Percentiles rank a stretch among this genome's conserved stretches.
These are phyloP conservation scores for Poliocrania exsul DNA, from an alignment of 2,797 vertebrate genomes.

Conservation along the genomic window DNA sequence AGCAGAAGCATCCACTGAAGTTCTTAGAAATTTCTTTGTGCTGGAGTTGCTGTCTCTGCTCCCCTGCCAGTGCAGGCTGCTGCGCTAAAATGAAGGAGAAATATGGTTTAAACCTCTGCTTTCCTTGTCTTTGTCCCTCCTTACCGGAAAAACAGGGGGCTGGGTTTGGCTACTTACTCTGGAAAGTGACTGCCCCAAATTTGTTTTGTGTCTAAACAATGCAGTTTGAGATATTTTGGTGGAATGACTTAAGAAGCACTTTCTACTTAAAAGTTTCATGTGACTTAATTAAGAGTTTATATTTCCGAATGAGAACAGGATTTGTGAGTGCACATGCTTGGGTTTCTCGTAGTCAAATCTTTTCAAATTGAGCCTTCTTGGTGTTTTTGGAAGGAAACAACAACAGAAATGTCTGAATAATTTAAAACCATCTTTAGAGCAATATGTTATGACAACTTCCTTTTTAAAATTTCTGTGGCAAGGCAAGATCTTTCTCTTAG, in stretches of 20 bases:
- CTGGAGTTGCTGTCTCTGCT: neutral
- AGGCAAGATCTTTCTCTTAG: neutral
- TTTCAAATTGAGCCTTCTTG: neutral
- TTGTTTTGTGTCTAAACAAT: neutral
- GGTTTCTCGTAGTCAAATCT: neutral
- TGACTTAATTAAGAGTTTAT: neutral
- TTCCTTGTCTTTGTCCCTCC: neutral
- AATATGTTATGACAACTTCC: neutral
- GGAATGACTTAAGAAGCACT: neutral
- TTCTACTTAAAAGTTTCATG: neutral
- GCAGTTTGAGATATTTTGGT: neutral
- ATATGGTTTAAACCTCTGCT: neutral
- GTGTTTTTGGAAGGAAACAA: slow-evolving; percentile 10
- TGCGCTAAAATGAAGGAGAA: neutral
- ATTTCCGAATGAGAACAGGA: neutral
- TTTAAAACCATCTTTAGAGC: slow-evolving; percentile 6
- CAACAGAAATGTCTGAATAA: slow-evolving; percentile 5
- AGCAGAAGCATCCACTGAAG: neutral
- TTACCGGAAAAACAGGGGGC: neutral
- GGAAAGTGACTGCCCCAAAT: neutral
- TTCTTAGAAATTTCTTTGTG: neutral
- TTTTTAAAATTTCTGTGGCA: neutral
- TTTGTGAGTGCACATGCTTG: neutral
- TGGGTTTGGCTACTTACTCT: neutral
- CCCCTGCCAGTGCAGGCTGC: neutral